Evolutionary conservation across 2,797 vertebrate genomes (phyloP).

Genomic region (Acanthornis magna): DNA sequence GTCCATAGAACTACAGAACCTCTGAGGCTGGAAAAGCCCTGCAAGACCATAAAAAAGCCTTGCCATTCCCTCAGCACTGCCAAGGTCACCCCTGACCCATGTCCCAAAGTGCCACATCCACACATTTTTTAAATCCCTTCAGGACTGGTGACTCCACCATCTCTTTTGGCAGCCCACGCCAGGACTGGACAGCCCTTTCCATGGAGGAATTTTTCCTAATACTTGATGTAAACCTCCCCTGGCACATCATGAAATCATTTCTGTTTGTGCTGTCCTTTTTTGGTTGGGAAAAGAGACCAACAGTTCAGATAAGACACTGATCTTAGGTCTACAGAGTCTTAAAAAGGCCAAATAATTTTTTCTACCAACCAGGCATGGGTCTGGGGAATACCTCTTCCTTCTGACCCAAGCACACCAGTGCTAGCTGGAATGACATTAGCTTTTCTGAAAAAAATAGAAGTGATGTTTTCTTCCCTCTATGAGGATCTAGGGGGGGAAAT

Average conservation of each 20-base stretch:
- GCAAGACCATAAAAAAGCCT: not conserved
- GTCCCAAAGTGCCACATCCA: not conserved
- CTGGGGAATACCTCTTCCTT: not conserved
- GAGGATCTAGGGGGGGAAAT: not conserved
- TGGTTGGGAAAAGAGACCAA: not conserved
- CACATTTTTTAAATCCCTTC: not conserved
- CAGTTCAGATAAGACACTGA: not conserved
- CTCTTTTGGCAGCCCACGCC: not conserved
- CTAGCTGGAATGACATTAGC: rapidly evolving
- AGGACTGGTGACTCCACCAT: not conserved
- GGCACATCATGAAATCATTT: not conserved
- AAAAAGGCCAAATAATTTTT: not conserved
- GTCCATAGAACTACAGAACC: rapidly evolving
- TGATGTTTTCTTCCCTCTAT: rapidly evolving
- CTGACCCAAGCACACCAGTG: no score
- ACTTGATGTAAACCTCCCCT: not conserved
- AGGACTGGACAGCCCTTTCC: not conserved
- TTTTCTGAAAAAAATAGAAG: not conserved
- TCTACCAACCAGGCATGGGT: rapidly evolving
- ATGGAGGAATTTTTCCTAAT: not conserved
- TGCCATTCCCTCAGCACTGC: not conserved
- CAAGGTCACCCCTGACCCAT: not conserved
- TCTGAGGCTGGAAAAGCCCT: not conserved
- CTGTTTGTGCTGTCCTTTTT: no score
- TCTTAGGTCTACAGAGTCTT: not conserved